Percentiles rank a stretch among this genome's conserved stretches.
Evolutionary conservation across 2,888 invertebrate species (phyloP).

Genomic region (Hecatera dysodea): DNA sequence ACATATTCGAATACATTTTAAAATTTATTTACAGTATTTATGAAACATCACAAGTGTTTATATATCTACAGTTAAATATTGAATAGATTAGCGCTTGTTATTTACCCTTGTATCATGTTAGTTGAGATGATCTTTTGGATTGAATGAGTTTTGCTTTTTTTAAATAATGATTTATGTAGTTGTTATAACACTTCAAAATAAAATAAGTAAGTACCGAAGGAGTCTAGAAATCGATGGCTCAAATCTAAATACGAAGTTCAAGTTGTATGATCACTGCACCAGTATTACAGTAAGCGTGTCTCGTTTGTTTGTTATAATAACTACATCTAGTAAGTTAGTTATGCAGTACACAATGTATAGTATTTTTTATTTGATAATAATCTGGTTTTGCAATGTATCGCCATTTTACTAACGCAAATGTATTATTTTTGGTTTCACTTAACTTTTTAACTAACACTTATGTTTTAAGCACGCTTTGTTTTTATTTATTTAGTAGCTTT

Average conservation of each 20-base stretch:
- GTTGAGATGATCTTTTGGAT: slow-evolving; percentile 36
- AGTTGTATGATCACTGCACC: not conserved
- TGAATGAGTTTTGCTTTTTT: slow-evolving; percentile 42
- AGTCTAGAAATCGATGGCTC: slow-evolving; percentile 6
- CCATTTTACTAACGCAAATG: slow-evolving; percentile 65
- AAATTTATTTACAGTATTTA: slow-evolving; percentile 45
- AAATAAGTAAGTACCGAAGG: slow-evolving; percentile 2
- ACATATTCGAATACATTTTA: slow-evolving; percentile 35
- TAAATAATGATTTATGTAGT: slow-evolving; percentile 43
- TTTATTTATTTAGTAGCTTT: slow-evolving; percentile 67
- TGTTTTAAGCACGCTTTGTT: slow-evolving; percentile 69
- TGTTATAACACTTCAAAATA: slow-evolving; percentile 43
- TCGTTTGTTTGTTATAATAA: slow-evolving; percentile 50
- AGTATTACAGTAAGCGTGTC: slow-evolving; percentile 6
- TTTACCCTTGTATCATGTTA: slow-evolving; percentile 30
- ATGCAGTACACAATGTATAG: slow-evolving; percentile 46
- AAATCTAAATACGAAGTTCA: slow-evolving; percentile 26
- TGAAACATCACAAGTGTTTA: slow-evolving; percentile 47
- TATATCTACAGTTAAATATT: slow-evolving; percentile 43
- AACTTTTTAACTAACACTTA: slow-evolving; percentile 69
- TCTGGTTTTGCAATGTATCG: slow-evolving; percentile 50
- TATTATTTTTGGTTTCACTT: slow-evolving; percentile 59
- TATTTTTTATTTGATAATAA: slow-evolving; percentile 50
- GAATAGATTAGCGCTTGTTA: slow-evolving; percentile 53
- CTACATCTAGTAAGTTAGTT: slow-evolving; percentile 46